phyloP scores from a whole-genome alignment of 2,888 invertebrate species.

The Hermaeophaga mercurialis region DNA sequence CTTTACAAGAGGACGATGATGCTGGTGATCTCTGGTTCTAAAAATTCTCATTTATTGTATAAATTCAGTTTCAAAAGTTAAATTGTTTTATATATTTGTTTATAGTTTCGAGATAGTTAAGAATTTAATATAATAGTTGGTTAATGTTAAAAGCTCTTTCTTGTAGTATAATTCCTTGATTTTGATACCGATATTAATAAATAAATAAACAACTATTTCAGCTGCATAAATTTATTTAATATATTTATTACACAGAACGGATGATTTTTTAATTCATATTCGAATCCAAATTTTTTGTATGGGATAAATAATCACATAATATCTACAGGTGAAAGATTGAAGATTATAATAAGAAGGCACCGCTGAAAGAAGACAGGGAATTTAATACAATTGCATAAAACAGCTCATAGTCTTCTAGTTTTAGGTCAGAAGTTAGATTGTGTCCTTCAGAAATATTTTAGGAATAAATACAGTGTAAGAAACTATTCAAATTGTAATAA shows the following conservation, averaged over 20 bases:
- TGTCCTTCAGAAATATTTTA: not conserved
- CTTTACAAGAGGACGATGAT: conserved; percentile 57
- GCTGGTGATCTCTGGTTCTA: conserved; percentile 67
- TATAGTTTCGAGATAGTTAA: not conserved
- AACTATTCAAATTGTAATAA: no score
- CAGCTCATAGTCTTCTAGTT: conserved; percentile 39
- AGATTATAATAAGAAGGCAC: conserved; percentile 59
- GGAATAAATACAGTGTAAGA: no score
- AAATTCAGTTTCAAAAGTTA: not conserved
- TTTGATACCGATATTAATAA: not conserved
- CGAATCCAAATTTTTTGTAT: conserved; percentile 37
- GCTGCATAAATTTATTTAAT: conserved; percentile 53
- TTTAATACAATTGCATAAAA: conserved; percentile 50
- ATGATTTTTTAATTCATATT: conserved; percentile 37
- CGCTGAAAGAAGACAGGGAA: conserved; percentile 60
- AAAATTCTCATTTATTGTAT: conserved; percentile 29
- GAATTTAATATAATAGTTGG: not conserved
- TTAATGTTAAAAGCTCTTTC: no score
- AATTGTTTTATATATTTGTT: not conserved
- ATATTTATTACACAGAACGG: conserved; percentile 51
- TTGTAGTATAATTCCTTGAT: no score
- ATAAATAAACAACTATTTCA: conserved; percentile 17
- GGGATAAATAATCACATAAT: conserved; percentile 39
- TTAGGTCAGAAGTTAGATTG: conserved; percentile 16
- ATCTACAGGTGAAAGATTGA: conserved; percentile 56